These are phyloP conservation scores for Morone chrysops DNA, from an alignment of 2,113 vertebrate species.

Conservation along the genomic window DNA sequence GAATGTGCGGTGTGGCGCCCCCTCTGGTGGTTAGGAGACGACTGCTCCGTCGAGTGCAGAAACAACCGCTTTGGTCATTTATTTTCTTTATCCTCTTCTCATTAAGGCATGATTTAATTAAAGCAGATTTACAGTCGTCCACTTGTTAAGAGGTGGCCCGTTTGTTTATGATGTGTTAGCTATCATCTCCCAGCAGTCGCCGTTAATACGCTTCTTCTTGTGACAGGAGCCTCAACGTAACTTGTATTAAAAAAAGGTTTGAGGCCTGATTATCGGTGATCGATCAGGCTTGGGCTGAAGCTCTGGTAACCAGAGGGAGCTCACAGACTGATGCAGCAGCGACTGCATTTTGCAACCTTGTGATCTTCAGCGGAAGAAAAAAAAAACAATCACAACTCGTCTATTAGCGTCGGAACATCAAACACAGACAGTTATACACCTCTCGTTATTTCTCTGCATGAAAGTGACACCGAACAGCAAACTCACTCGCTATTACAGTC, in stretches of 20 bases:
- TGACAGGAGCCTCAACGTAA: not conserved
- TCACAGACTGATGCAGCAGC: slow-evolving; percentile 28
- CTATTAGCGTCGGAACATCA: not conserved
- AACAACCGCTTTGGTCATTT: not conserved
- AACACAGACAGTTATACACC: not conserved
- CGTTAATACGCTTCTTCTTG: not conserved
- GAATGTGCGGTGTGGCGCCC: slow-evolving; percentile 55
- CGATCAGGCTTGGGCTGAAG: not conserved
- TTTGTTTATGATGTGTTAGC: not conserved
- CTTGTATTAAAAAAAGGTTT: not conserved
- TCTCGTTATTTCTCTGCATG: not conserved
- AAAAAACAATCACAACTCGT: slow-evolving; percentile 36
- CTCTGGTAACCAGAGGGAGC: not conserved
- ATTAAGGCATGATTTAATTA: not conserved
- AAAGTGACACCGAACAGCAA: slow-evolving; percentile 5
- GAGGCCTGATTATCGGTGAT: slow-evolving; percentile 13
- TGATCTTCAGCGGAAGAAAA: not conserved
- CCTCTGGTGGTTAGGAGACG: slow-evolving; percentile 37
- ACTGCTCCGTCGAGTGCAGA: not conserved
- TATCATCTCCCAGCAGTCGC: not conserved
- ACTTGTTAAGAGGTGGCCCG: not conserved
- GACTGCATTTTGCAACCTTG: slow-evolving; percentile 27
- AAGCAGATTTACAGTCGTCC: not conserved
- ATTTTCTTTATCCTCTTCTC: not conserved
- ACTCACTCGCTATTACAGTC: slow-evolving; percentile 13